Evolutionary conservation across 2,888 invertebrate genomes (phyloP), one percentile per base, ranked within the genome.

Genomic region (Xanthostigma xanthostigma): DNA sequence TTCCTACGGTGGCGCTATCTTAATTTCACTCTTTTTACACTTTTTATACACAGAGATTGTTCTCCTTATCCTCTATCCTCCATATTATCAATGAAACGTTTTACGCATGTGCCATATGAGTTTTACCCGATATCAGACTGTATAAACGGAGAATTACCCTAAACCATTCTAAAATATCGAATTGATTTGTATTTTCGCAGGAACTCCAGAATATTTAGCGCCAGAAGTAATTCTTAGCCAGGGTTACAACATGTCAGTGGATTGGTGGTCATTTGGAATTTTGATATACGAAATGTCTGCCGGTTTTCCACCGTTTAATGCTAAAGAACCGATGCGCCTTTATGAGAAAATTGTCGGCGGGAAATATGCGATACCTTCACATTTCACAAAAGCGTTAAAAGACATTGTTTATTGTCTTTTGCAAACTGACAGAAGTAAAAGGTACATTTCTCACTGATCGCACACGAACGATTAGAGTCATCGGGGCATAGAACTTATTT

Each of bases 221-320:
- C 88, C 88, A 0, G 92, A 93, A 64, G 74, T 82, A 11, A 87
- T 91, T 53, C 73, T 87, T 55, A 83, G 82, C 47, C 88, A 84
- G 64, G 91, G 91, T 0, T 92, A 93, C 64, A 86, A 88, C 36
- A 82, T 78, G 57, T 82, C 87, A 1, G 91, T 90, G 0, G 93
- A 93, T 60, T 94, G 91, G 90, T 93, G 93, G 93, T 84, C 91
- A 1, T 81, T 88, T 55, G 93, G 86, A 0, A 78, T 90, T 0
- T 70, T 91, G 2, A 65, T 90, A 39, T 90, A 74, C 62, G 90
- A 91, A 69, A 84, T 90, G 80, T 81, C 81, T 45, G 81, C 85
- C 35, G 94, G 94, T 0, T 84, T 84, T 62, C 87, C 92, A 11
- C 94, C 94, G 0, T 94, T 95, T 66, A 84, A 82, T 57, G 81